phyloP scores from a whole-genome alignment of 2,888 invertebrate species.

The Monoplex corrugatus region DNA sequence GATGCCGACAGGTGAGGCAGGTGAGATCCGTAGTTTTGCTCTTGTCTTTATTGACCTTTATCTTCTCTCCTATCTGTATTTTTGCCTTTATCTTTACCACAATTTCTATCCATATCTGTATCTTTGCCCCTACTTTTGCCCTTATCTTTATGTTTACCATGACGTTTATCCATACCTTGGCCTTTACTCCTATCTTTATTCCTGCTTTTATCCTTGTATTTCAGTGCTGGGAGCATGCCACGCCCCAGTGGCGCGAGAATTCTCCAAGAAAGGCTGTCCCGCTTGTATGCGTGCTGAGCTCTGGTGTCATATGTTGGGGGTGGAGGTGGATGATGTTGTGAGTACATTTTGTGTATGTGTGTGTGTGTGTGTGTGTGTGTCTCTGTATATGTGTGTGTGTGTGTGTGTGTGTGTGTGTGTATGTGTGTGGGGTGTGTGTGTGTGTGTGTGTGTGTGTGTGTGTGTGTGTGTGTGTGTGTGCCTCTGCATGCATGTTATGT shows the following conservation, averaged over 20 bases:
- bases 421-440: not conserved
- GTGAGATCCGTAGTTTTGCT: no score
- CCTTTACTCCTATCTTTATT: no score
- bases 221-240: constrained; percentile 89
- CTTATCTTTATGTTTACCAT: no score
- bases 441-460: not conserved
- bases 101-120: no score
- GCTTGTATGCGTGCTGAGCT: constrained; percentile 90
- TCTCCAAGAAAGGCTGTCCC: constrained; percentile 92
- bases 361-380: not conserved
- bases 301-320: constrained; percentile 93
- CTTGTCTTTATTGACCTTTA: no score
- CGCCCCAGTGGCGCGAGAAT: constrained; percentile 94
- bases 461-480: not conserved
- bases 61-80: no score
- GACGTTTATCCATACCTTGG: no score
- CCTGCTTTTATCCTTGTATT: constrained; percentile 58
- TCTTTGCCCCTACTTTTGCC: no score
- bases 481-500: not conserved
- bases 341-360: constrained; percentile 56
- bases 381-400: not conserved
- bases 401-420: not conserved
- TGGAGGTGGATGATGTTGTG: constrained; percentile 85
- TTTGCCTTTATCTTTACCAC: no score
- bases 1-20: no score